A percentile compares a stretch with the other conserved stretches of the same genome.
These are phyloP conservation scores for Autographa pulchrina DNA, from an alignment of 2,888 invertebrate genomes.

Conservation along the genomic window DNA sequence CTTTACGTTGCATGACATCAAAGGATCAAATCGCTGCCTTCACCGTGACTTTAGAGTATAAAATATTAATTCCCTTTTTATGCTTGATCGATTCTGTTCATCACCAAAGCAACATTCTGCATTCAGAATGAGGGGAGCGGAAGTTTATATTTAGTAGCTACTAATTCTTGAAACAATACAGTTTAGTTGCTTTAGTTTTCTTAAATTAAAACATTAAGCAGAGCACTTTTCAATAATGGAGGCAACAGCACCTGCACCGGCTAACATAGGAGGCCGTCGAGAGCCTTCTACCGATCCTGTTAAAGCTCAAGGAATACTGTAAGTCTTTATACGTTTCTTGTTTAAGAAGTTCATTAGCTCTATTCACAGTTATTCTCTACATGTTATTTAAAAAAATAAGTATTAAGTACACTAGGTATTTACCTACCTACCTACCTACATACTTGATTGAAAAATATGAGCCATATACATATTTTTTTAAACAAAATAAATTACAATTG, in stretches of 20 bases:
- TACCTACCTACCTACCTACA: no score
- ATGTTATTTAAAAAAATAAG: no score
- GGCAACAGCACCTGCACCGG: conserved; percentile 69
- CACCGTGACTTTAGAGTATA: conserved; percentile 57
- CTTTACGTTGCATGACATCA: conserved; percentile 50
- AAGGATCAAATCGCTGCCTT: conserved; percentile 46
- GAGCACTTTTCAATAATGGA: conserved; percentile 70
- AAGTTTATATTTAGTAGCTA: conserved; percentile 43
- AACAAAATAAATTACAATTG: background rate
- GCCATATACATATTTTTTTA: no score
- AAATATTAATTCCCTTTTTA: conserved; percentile 54
- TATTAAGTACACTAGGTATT: no score
- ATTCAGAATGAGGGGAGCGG: conserved; percentile 38
- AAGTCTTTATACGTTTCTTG: conserved; percentile 48
- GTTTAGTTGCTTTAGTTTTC: conserved; percentile 19
- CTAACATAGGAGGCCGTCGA: conserved; percentile 70
- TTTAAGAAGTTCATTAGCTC: background rate
- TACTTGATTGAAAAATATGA: no score
- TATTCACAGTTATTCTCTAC: background rate
- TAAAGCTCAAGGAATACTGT: conserved; percentile 85
- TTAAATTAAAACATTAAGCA: background rate
- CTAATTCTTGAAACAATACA: conserved; percentile 26
- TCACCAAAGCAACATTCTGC: conserved; percentile 58
- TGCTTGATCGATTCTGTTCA: conserved; percentile 61
- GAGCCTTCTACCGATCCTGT: conserved; percentile 83